These are phyloP conservation scores for Eupleurogrammus muticus DNA, from an alignment of 2,797 vertebrate genomes.

Conservation along the genomic window DNA sequence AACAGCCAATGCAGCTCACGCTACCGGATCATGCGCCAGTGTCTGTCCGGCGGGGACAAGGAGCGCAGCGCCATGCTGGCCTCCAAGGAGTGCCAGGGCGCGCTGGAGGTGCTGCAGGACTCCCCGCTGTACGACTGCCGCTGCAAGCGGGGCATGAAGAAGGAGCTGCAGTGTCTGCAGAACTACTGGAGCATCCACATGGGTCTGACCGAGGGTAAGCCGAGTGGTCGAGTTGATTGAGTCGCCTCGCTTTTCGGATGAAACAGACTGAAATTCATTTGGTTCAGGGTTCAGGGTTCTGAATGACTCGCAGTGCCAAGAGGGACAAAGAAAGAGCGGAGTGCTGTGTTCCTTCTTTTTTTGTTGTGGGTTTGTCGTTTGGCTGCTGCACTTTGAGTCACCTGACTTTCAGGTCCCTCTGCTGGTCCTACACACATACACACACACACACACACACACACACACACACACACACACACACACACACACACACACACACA, in stretches of 20 bases:
- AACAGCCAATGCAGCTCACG: conserved; percentile 94
- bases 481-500: conserved; percentile 20
- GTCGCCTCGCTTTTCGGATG: conserved; percentile 23
- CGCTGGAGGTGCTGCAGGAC: conserved; percentile 93
- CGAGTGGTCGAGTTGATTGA: conserved; percentile 17
- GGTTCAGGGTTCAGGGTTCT: not conserved
- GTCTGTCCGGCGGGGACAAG: conserved; percentile 90
- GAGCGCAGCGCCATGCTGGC: conserved; percentile 92
- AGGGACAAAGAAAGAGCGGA: not conserved
- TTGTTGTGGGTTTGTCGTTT: not conserved
- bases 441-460: conserved; percentile 20
- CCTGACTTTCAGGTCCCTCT: conserved; percentile 35
- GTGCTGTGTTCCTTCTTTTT: not conserved
- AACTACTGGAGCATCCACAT: conserved; percentile 97
- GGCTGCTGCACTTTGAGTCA: conserved; percentile 22
- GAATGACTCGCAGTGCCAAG: not conserved
- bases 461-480: conserved; percentile 8
- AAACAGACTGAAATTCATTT: not conserved
- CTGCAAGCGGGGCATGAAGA: conserved; percentile 95
- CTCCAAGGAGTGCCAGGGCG: conserved; percentile 92
- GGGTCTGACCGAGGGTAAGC: conserved; percentile 90
- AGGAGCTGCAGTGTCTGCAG: conserved; percentile 94
- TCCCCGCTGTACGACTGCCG: conserved; percentile 92
- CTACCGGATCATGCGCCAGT: conserved; percentile 95
- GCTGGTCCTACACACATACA: conserved; percentile 43